Evolutionary conservation across 1,140 invertebrate species (phyloP).

Genomic region (Copidosoma floridanum): DNA sequence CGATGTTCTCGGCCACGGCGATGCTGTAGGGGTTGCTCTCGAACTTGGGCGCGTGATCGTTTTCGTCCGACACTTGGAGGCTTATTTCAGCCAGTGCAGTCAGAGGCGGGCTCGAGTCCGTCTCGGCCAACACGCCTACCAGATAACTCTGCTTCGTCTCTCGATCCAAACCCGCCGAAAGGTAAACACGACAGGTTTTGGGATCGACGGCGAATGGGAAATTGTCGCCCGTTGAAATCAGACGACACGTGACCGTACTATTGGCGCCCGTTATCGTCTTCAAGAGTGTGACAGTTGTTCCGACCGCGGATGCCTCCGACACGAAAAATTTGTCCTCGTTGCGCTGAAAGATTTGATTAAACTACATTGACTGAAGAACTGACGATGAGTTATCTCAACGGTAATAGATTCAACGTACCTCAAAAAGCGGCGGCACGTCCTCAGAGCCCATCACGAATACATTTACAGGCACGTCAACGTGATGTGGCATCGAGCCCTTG

Average conservation of each 20-base stretch:
- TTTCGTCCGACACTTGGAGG: constrained; percentile 83
- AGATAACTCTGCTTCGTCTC: constrained; percentile 72
- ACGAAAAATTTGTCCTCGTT: constrained; percentile 75
- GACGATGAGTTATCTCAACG: no score
- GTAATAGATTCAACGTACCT: no score
- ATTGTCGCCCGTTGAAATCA: constrained; percentile 64
- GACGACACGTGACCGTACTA: constrained; percentile 64
- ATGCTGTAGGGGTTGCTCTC: constrained; percentile 79
- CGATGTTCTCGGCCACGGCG: constrained; percentile 78
- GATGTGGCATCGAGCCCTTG: constrained; percentile 66
- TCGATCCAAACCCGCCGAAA: constrained; percentile 73
- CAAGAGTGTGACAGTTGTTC: constrained; percentile 65
- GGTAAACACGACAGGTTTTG: constrained; percentile 70
- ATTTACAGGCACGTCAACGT: constrained; percentile 77
- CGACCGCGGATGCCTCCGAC: constrained; percentile 71
- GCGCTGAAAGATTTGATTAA: no score
- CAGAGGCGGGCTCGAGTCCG: constrained; percentile 71
- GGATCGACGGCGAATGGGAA: constrained; percentile 74
- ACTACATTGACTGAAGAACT: no score
- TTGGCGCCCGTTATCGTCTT: constrained; percentile 64
- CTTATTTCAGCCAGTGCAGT: constrained; percentile 73
- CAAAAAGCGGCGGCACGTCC: constrained; percentile 71
- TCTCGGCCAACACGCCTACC: constrained; percentile 79
- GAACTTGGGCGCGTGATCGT: constrained; percentile 86
- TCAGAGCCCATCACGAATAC: constrained; percentile 72